phyloP scores from a whole-genome alignment of 2,888 invertebrate genomes.

The Gibbula magus region DNA sequence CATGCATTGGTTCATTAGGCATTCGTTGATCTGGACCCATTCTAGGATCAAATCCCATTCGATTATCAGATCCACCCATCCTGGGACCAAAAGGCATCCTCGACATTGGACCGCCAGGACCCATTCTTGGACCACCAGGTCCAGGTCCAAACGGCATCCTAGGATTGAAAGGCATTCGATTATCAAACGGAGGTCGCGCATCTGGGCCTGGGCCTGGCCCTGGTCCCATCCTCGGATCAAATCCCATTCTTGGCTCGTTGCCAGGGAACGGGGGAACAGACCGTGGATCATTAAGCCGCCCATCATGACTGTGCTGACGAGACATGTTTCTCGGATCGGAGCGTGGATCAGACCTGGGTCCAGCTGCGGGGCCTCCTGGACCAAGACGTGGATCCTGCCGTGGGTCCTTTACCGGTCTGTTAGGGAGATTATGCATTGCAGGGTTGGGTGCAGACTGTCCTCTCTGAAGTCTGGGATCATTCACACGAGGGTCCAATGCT shows the following conservation, averaged over 20 bases:
- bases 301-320: slow-evolving; percentile 17
- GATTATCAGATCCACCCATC: background rate
- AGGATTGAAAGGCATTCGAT: background rate
- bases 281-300: background rate
- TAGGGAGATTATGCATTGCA: slow-evolving; percentile 4
- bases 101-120: background rate
- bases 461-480: background rate
- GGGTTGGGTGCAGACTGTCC: background rate
- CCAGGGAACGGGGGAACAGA: background rate
- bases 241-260: background rate
- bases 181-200: slow-evolving; percentile 2
- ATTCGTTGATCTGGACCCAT: slow-evolving; percentile 13
- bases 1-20: slow-evolving; percentile 1
- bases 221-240: slow-evolving; percentile 35
- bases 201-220: slow-evolving; percentile 31
- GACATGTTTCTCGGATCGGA: background rate
- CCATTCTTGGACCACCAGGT: background rate
- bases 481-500: background rate
- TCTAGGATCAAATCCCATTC: slow-evolving; percentile 27
- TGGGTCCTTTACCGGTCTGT: slow-evolving; percentile 28
- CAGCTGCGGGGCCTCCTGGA: background rate
- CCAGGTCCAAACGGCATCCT: slow-evolving; percentile 5
- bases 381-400: background rate
- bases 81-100: slow-evolving; percentile 10
- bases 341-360: background rate